Conservation (phyloP, 2,888 invertebrate genomes). For the Synanthedon tipuliformis region DNA sequence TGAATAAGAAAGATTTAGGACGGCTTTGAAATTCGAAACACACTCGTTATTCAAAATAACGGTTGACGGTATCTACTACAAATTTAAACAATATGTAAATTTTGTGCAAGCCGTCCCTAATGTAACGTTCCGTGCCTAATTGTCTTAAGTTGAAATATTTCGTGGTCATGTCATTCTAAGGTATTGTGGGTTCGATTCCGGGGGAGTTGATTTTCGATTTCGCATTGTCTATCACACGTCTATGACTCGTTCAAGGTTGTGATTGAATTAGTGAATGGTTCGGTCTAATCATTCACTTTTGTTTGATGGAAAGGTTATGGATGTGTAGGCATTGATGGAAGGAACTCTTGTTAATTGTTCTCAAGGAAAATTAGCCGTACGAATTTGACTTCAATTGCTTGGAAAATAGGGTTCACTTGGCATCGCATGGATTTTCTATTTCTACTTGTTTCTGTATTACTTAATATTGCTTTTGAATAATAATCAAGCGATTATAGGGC, state of each 20-base stretch:
- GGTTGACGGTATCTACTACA: neutral
- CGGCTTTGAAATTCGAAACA: no score
- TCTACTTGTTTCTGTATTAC: no score
- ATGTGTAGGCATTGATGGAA: constrained; percentile 6
- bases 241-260: constrained; percentile 18
- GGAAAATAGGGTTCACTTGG: no score
- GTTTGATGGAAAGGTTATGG: constrained; percentile 20
- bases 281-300: constrained; percentile 18
- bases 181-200: constrained; percentile 26
- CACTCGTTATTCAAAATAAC: no score
- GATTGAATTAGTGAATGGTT: constrained; percentile 16
- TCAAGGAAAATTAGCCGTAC: no score
- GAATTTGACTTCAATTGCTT: no score
- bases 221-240: constrained; percentile 24
- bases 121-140: neutral
- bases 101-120: no score
- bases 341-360: constrained; percentile 1
- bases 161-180: neutral
- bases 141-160: neutral
- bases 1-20: no score
- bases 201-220: constrained; percentile 20
- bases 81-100: no score
- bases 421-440: no score
- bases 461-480: no score
- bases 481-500: no score